Evolutionary conservation across 2,113 vertebrate genomes (phyloP), one percentile per base, ranked within the genome.

Genomic region (Gymnorhina tibicen): DNA sequence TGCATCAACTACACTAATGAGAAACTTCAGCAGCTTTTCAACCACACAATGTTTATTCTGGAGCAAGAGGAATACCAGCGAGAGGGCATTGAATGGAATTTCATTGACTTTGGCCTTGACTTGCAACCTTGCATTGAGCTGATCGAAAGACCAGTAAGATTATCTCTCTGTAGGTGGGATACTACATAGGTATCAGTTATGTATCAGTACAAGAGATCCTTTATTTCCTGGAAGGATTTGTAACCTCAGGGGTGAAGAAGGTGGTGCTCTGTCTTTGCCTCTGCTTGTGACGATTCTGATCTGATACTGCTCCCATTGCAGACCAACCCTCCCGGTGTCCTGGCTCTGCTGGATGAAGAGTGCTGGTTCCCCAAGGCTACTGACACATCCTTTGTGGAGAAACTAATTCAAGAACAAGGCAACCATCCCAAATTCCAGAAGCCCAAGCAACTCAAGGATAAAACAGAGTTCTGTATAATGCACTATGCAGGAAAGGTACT

Each of bases 301-400:
- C 18, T 22, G 13, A 13, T 47, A 19, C 39, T 7, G 3, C 30
- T 89, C 28, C 33, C 63, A 9, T 94, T 97, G 17, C 97, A 99
- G 99, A 99, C 98, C 62, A 99, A 99, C 94, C 99, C 99, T 2
- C 99, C 99, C 0, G 99, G 99, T 42, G 99, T 99, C 86, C 97
- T 99, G 87, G 99, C 99, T 81, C 97, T 99, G 95, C 97, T 99
- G 97, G 99, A 99, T 62, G 99, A 99, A 94, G 99, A 99, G 91
- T 99, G 99, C 94, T 99, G 99, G 99, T 99, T 99, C 96, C 99
- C 99, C 62, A 99, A 99, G 95, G 99, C 99, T 85, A 99, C 99
- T 1, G 99, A 99, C 92, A 99, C 98, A 21, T 99, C 99, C 33
- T 99, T 99, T 24, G 99, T 99, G 74, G 99, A 99, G 97, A 99